These are phyloP conservation scores for Macrocentrus cingulum DNA, from an alignment of 1,140 invertebrate genomes.

Conservation along the genomic window DNA sequence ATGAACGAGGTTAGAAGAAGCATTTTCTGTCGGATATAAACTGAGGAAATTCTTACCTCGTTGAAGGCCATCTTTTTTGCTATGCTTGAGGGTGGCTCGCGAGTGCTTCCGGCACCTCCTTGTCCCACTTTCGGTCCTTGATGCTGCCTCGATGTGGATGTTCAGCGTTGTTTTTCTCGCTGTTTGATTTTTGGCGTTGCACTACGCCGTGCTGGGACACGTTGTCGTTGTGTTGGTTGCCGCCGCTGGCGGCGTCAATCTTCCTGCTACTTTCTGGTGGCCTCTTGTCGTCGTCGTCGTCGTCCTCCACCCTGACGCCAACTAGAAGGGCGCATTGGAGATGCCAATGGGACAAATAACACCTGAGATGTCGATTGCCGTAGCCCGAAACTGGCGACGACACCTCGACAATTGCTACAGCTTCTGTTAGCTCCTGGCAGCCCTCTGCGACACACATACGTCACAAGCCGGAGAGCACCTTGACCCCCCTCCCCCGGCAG, in stretches of 20 bases:
- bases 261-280: constrained; percentile 25
- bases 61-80: constrained; percentile 60
- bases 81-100: constrained; percentile 48
- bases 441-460: constrained; percentile 54
- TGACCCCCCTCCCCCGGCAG: constrained; percentile 34
- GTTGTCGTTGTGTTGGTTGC: constrained; percentile 6
- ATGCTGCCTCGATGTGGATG: not conserved
- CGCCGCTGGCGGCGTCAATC: constrained; percentile 18
- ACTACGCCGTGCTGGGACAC: too few relatives aligned
- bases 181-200: too few relatives aligned
- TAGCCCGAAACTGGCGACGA: constrained; percentile 33
- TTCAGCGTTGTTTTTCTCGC: not conserved
- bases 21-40: not conserved
- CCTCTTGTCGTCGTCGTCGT: constrained; percentile 13
- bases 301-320: constrained; percentile 31
- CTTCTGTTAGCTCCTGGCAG: constrained; percentile 33
- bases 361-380: constrained; percentile 26
- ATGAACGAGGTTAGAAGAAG: constrained; percentile 42
- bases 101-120: constrained; percentile 52
- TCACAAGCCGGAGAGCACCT: constrained; percentile 41
- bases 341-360: constrained; percentile 24
- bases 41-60: constrained; percentile 43
- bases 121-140: constrained; percentile 43
- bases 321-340: constrained; percentile 38
- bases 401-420: not conserved